Base-by-base conservation (phyloP, 2,113 vertebrate species). In the Megaceryle torquata region DNA sequence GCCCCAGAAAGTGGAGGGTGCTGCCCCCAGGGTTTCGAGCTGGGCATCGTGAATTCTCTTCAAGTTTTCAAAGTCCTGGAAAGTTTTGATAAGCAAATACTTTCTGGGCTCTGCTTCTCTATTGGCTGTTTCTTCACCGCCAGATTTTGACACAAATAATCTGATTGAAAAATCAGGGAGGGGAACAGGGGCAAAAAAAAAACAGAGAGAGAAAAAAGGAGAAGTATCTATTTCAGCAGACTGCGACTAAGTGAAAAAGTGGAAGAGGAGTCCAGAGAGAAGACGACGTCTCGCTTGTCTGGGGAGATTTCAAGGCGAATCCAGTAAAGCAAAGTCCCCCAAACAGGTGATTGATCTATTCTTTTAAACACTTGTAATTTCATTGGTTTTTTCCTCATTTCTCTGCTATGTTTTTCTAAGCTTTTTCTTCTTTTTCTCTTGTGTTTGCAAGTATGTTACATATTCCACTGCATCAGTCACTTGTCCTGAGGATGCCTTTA, bases 131-230 rank as follows among this genome's bases (percentile, higher is more conserved):
- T 81, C 95, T 86, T 96, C 97, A 83, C 98, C 97, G 93, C 98
- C 98, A 98, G 98, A 98, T 98, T 98, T 98, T 98, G 98, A 98
- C 98, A 98, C 98, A 97, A 98, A 97, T 98, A 98, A 98, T 98
- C 98, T 98, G 98, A 98, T 98, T 98, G 98, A 98, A 98, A 98
- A 98, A 98, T 98, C 98, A 98, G 98, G 98, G 98, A 98, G 98
- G 98, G 97, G 98, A 98, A 91, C 94, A 76, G 92, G 91, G 88
- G 72, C 11, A 57, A 71, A 85, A 74, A 93, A 93, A 50, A 75
- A 87, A 90, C 95, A 96, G 85, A 96, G 97, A 97, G 89, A 95
- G 65, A 91, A 81, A 97, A 97, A 98, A 98, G 97, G 96, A 97
- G 97, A 98, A 98, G 99, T 99, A 98, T 98, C 99, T 98, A 95